phyloP scores from a whole-genome alignment of 2,113 vertebrate species.

The Heliornis fulica region DNA sequence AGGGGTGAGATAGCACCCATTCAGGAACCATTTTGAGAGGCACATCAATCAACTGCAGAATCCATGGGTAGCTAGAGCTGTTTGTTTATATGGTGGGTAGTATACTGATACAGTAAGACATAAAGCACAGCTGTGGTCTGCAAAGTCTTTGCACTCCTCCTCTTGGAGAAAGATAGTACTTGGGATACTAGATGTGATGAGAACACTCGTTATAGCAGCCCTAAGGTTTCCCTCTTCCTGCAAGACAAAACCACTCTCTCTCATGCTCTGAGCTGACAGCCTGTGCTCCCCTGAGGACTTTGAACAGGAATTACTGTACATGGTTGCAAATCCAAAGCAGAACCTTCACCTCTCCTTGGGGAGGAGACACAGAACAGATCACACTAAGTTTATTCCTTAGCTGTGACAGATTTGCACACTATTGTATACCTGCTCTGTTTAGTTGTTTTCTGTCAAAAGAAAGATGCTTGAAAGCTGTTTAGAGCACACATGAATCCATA shows the following conservation, averaged over 20 bases:
- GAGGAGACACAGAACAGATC: not conserved
- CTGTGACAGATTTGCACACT: not conserved
- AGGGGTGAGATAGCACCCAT: not conserved
- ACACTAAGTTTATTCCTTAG: not conserved
- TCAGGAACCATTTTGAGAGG: not conserved
- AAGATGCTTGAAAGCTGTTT: not conserved
- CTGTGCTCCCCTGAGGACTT: not conserved
- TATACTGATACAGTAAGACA: not conserved
- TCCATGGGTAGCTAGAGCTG: not conserved
- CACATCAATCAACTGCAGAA: not conserved
- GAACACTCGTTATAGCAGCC: not conserved
- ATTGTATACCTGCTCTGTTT: not conserved
- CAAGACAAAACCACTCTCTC: not conserved
- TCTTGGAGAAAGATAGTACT: not conserved
- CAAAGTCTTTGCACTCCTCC: not conserved
- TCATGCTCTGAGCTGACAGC: not conserved
- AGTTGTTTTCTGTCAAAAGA: not conserved
- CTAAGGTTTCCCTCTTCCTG: not conserved
- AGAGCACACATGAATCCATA: not conserved
- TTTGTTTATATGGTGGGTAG: not conserved
- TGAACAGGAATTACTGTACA: not conserved
- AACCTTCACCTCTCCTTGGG: not conserved
- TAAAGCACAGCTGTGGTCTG: not conserved
- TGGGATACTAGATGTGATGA: not conserved
- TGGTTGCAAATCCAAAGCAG: not conserved